A percentile compares a stretch with the other conserved stretches of the same genome.
Conservation (phyloP, 2,113 vertebrate species). For the Gorsachius goisagi region DNA sequence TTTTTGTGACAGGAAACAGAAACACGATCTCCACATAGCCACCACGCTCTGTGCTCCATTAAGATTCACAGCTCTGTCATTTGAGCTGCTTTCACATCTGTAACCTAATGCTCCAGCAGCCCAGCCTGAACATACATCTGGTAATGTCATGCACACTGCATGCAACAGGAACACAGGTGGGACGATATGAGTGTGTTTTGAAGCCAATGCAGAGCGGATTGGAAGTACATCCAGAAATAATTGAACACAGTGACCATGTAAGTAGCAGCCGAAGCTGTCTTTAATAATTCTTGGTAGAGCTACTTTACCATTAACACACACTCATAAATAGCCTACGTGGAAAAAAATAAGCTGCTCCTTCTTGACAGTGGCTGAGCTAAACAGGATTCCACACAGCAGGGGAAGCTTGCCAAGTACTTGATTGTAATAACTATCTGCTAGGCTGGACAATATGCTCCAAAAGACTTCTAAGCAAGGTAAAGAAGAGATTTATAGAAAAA, state of each 20-base stretch:
- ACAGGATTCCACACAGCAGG: background rate
- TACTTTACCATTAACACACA: constrained; percentile 26
- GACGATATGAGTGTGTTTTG: background rate
- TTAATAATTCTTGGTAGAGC: constrained; percentile 24
- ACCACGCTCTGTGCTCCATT: background rate
- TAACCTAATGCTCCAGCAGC: background rate
- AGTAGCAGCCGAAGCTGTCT: background rate
- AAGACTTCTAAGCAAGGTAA: background rate
- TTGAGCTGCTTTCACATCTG: background rate
- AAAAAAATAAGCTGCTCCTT: constrained; percentile 19
- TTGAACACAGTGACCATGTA: background rate
- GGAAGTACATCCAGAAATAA: background rate
- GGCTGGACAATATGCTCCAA: background rate
- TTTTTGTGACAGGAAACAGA: constrained; percentile 5
- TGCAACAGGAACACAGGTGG: background rate
- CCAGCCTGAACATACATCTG: background rate
- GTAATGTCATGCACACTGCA: fast-evolving
- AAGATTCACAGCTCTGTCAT: background rate
- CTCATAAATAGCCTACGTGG: background rate
- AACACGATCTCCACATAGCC: background rate
- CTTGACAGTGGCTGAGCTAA: constrained; percentile 23
- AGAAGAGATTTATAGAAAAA: background rate
- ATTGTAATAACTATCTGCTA: background rate
- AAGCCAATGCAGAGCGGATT: background rate
- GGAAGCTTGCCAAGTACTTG: background rate